These are phyloP conservation scores for Camarhynchus parvulus DNA, from an alignment of 2,113 vertebrate species.

Conservation along the genomic window DNA sequence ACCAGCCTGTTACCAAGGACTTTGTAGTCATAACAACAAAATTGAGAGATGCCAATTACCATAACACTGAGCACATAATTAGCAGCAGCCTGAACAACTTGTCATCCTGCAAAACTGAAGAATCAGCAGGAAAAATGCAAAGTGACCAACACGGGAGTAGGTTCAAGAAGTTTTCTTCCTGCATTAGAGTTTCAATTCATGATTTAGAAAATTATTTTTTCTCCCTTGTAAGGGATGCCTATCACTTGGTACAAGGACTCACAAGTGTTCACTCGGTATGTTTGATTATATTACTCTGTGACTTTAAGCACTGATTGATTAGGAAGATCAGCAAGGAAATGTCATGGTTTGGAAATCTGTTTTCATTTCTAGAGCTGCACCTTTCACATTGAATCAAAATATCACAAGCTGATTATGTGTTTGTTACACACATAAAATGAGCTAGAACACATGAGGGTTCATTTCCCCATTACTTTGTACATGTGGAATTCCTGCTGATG, in stretches of 20 bases:
- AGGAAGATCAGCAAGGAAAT: neutral
- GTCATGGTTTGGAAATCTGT: neutral
- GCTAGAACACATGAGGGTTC: neutral
- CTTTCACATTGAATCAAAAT: neutral
- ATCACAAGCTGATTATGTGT: neutral
- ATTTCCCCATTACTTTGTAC: neutral
- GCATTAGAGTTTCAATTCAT: neutral
- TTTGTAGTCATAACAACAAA: conserved; percentile 47
- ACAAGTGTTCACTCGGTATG: neutral
- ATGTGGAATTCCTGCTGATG: neutral
- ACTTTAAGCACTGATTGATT: neutral
- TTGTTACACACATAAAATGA: neutral
- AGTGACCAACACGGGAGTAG: neutral
- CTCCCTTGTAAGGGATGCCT: neutral
- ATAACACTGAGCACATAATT: neutral
- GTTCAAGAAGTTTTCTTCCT: neutral
- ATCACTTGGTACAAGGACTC: neutral
- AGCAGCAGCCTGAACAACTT: conserved; percentile 19
- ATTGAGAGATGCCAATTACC: conserved; percentile 15
- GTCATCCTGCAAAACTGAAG: neutral
- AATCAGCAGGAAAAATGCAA: neutral
- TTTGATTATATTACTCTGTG: neutral
- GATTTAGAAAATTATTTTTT: neutral
- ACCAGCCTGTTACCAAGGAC: neutral
- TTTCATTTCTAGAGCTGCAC: neutral